These are phyloP conservation scores for Chrysotoxum bicinctum DNA, from an alignment of 2,888 invertebrate genomes.

Conservation along the genomic window DNA sequence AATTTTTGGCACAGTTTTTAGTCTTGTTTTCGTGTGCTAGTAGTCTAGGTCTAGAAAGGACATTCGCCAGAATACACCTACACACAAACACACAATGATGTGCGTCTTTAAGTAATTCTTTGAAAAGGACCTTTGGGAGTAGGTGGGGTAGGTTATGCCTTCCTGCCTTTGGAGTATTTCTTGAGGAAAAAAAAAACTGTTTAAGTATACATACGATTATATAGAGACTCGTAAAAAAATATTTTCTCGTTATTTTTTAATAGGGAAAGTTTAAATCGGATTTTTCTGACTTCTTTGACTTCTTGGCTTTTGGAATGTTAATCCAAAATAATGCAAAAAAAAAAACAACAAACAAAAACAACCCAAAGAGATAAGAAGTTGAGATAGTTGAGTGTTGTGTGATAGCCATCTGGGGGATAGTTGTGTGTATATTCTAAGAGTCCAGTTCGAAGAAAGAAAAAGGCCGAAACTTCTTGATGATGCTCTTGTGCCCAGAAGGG, in stretches of 20 bases:
- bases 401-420: slow-evolving; percentile 49
- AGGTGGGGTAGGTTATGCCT: background rate
- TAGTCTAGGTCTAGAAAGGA: slow-evolving; percentile 58
- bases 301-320: slow-evolving; percentile 57
- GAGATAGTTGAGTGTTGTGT: slow-evolving; percentile 55
- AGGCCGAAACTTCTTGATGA: slow-evolving; percentile 35
- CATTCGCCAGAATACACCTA: slow-evolving; percentile 21
- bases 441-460: slow-evolving; percentile 14
- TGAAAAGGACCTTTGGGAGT: background rate
- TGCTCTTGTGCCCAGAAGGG: slow-evolving; percentile 32
- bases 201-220: slow-evolving; percentile 37
- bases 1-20: slow-evolving; percentile 61
- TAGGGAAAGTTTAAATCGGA: slow-evolving; percentile 69
- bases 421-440: slow-evolving; percentile 8
- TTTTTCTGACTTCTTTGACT: slow-evolving; percentile 56
- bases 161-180: background rate
- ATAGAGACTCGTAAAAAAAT: slow-evolving; percentile 61
- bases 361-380: slow-evolving; percentile 22
- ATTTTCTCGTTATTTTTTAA: slow-evolving; percentile 71
- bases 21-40: slow-evolving; percentile 53
- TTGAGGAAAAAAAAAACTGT: slow-evolving; percentile 15
- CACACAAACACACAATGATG: background rate
- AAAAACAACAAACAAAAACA: slow-evolving; percentile 21
- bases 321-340: slow-evolving; percentile 51
- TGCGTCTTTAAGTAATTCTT: slow-evolving; percentile 8